Evolutionary conservation across 2,888 invertebrate genomes (phyloP).

Genomic region (Nomada fucata): DNA sequence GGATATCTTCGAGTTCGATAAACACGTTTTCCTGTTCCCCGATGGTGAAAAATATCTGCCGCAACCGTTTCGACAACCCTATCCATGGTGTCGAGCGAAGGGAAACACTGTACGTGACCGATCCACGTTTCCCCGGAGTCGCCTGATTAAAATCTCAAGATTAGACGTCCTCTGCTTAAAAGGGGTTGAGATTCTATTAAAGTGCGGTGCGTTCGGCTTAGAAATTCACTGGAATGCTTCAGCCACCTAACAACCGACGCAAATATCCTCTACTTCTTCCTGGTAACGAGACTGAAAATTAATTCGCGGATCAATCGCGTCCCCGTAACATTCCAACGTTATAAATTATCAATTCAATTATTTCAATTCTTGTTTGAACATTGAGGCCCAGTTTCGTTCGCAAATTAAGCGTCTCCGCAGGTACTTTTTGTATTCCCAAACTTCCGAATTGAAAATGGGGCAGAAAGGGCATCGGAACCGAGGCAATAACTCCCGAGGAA

Average conservation of each 20-base stretch:
- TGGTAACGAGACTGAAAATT: no score
- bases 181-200: slow-evolving; percentile 10
- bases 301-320: no score
- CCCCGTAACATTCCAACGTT: no score
- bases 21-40: slow-evolving; percentile 20
- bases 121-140: slow-evolving; percentile 3
- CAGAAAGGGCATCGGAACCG: not conserved
- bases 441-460: not conserved
- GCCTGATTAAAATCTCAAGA: slow-evolving; percentile 44
- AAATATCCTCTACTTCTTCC: no score
- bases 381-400: no score
- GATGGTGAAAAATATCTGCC: slow-evolving; percentile 38
- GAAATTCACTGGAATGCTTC: no score
- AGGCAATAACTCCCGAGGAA: not conserved
- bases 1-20: slow-evolving; percentile 22
- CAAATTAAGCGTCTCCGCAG: no score
- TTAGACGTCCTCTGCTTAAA: slow-evolving; percentile 2
- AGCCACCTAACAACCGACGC: no score
- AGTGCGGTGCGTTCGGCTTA: no score
- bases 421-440: not conserved
- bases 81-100: slow-evolving; percentile 24
- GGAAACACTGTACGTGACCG: slow-evolving; percentile 41
- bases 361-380: no score
- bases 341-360: no score
- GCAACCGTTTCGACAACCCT: slow-evolving; percentile 34